Conservation (phyloP, 2,113 vertebrate species). For the Acanthochromis polyacanthus region DNA sequence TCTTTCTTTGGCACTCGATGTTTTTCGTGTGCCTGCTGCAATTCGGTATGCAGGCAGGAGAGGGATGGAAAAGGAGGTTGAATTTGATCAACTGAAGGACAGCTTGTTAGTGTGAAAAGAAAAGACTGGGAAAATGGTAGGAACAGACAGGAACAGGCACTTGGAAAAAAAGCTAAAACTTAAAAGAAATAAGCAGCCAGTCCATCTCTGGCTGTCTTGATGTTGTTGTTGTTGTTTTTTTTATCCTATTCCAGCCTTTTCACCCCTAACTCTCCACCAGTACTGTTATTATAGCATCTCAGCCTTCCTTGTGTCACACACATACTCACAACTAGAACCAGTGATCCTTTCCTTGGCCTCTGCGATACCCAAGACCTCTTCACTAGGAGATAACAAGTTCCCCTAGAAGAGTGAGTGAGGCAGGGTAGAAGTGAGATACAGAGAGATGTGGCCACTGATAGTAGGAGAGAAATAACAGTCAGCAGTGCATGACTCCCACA, state of each 20-base stretch:
- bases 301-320: slow-evolving; percentile 40
- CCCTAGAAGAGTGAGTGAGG: slow-evolving; percentile 45
- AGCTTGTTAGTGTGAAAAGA: slow-evolving; percentile 27
- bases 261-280: slow-evolving; percentile 24
- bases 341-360: slow-evolving; percentile 67
- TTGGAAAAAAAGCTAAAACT: slow-evolving; percentile 14
- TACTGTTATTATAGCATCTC: slow-evolving; percentile 51
- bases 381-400: slow-evolving; percentile 60
- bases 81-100: slow-evolving; percentile 39
- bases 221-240: slow-evolving; percentile 21
- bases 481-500: slow-evolving; percentile 48
- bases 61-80: slow-evolving; percentile 36
- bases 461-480: slow-evolving; percentile 55
- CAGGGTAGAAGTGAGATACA: slow-evolving; percentile 55
- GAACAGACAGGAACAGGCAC: neutral
- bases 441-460: slow-evolving; percentile 69
- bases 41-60: slow-evolving; percentile 24
- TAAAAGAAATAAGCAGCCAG: slow-evolving; percentile 9
- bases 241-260: slow-evolving; percentile 17
- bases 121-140: neutral
- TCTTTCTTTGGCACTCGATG: slow-evolving; percentile 59
- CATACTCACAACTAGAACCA: slow-evolving; percentile 43
- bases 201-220: slow-evolving; percentile 44
- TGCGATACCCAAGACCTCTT: slow-evolving; percentile 57
- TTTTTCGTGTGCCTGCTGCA: slow-evolving; percentile 51